phyloP scores from a whole-genome alignment of 2,888 invertebrate species.

The Zygogramma bicolorata region DNA sequence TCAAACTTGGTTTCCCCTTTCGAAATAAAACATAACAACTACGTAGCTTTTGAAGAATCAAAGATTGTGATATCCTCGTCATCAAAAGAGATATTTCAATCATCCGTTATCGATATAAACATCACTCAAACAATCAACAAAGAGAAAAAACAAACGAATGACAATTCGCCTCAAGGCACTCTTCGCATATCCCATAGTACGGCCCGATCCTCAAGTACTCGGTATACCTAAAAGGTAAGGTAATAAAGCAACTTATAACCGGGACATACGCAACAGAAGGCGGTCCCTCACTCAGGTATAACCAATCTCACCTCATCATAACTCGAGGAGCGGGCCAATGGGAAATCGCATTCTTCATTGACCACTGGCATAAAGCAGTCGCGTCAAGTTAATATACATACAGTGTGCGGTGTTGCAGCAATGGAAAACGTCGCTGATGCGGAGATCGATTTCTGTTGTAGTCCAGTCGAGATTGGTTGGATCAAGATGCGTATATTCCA shows the following conservation, averaged over 20 bases:
- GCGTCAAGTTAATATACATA: conserved; percentile 62
- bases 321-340: conserved; percentile 66
- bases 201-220: conserved; percentile 15
- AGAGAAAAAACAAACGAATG: too few relatives aligned
- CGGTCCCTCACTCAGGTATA: conserved; percentile 64
- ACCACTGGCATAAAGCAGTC: conserved; percentile 66
- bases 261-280: conserved; percentile 62
- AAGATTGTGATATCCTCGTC: too few relatives aligned
- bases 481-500: too few relatives aligned
- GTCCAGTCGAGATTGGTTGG: too few relatives aligned
- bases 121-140: too few relatives aligned
- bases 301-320: conserved; percentile 68
- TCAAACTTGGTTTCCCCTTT: too few relatives aligned
- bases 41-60: too few relatives aligned
- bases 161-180: background rate
- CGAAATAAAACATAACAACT: too few relatives aligned
- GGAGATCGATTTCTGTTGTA: conserved; percentile 25
- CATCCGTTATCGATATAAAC: too few relatives aligned
- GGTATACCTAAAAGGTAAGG: conserved; percentile 56
- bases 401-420: conserved; percentile 48
- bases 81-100: too few relatives aligned
- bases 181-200: background rate
- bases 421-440: conserved; percentile 13
- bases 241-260: conserved; percentile 66
- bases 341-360: conserved; percentile 64